Evolutionary conservation across 2,888 invertebrate genomes (phyloP).

Genomic region (Cistogaster globosa): DNA sequence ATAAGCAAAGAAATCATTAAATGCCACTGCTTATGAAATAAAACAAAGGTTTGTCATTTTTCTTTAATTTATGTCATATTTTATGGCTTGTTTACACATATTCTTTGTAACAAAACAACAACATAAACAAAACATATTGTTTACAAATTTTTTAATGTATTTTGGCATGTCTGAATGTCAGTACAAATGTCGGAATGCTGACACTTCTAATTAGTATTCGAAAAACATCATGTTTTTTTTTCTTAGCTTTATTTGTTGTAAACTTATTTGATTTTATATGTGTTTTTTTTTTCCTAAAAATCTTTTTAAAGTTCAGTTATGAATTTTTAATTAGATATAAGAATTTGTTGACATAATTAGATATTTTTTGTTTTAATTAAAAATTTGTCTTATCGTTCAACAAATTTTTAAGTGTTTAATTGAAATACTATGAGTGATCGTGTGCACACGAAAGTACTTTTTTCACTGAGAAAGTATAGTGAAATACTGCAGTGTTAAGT

Average conservation of each 20-base stretch:
- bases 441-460: too few relatives aligned
- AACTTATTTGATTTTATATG: conserved; percentile 19
- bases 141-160: conserved; percentile 45
- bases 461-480: too few relatives aligned
- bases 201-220: conserved; percentile 57
- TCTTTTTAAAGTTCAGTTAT: conserved; percentile 28
- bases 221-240: conserved; percentile 25
- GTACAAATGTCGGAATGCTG: conserved; percentile 33
- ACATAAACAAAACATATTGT: conserved; percentile 46
- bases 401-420: background rate
- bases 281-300: background rate
- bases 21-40: conserved; percentile 30
- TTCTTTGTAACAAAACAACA: conserved; percentile 1
- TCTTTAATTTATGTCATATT: conserved; percentile 48
- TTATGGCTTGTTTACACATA: conserved; percentile 63
- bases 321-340: conserved; percentile 60
- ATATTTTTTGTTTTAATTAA: background rate
- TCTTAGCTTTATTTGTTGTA: conserved; percentile 43
- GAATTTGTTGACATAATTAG: conserved; percentile 46
- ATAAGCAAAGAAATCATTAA: conserved; percentile 8
- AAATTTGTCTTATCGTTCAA: background rate
- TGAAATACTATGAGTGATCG: background rate
- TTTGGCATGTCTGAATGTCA: conserved; percentile 57
- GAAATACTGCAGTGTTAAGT: too few relatives aligned
- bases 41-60: conserved; percentile 55